Percentiles rank a stretch among this genome's conserved stretches.
Evolutionary conservation across 2,113 vertebrate genomes (phyloP).

Genomic region (Seriola quinqueradiata): DNA sequence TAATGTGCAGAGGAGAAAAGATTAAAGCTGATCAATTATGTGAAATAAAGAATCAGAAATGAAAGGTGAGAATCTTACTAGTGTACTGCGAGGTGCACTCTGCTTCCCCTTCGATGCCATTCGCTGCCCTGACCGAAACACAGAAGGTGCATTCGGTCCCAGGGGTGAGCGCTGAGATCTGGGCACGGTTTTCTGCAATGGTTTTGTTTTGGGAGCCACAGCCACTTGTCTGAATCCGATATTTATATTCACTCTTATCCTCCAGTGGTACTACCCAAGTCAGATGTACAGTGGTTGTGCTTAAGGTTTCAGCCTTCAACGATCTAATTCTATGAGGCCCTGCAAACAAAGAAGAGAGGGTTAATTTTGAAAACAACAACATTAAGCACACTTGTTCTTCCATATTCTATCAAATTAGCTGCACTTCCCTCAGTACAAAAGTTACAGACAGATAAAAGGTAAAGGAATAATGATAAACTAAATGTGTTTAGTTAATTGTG

Average conservation of each 20-base stretch:
- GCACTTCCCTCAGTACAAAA: background rate
- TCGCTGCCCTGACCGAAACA: constrained; percentile 50
- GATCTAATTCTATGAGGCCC: constrained; percentile 29
- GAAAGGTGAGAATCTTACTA: constrained; percentile 43
- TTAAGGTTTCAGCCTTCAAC: constrained; percentile 23
- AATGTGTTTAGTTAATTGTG: background rate
- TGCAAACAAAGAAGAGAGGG: constrained; percentile 50
- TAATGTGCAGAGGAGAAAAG: background rate
- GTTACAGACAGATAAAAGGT: background rate
- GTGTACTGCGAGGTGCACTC: constrained; percentile 64
- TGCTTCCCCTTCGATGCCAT: constrained; percentile 32
- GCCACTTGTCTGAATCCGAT: constrained; percentile 45
- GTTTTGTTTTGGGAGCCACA: constrained; percentile 30
- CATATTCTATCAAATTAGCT: background rate
- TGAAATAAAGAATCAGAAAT: background rate
- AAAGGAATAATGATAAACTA: background rate
- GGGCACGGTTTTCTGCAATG: rapidly evolving
- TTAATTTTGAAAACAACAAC: background rate
- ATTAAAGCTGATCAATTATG: background rate
- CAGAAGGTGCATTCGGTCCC: constrained; percentile 72
- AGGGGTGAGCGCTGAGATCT: constrained; percentile 52
- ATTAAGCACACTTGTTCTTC: background rate
- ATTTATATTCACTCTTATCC: constrained; percentile 46
- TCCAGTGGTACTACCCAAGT: constrained; percentile 43
- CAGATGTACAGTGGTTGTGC: constrained; percentile 62